phyloP scores from a whole-genome alignment of 2,797 vertebrate species.

The Chrysocyon brachyurus region DNA sequence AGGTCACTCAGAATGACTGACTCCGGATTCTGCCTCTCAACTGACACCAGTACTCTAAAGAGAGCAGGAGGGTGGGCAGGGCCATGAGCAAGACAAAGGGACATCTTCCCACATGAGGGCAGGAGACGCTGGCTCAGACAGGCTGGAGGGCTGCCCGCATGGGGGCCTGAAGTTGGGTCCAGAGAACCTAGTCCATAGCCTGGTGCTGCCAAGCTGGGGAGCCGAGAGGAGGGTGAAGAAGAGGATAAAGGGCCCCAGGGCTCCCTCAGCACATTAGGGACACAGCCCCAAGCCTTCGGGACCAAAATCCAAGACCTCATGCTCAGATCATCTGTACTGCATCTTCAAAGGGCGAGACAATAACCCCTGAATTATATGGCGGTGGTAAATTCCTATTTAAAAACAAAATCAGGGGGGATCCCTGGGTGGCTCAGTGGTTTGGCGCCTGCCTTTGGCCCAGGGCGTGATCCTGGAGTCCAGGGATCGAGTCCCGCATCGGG shows the following conservation, averaged over 20 bases:
- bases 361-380: neutral
- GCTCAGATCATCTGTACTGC: neutral
- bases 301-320: neutral
- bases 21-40: no score
- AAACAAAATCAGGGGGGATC: neutral
- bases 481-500: neutral
- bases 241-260: fast-evolving
- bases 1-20: fast-evolving
- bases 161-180: neutral
- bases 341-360: neutral
- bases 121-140: fast-evolving
- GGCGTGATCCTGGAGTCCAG: neutral
- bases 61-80: neutral
- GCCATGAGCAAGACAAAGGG: neutral
- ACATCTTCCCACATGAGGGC: neutral
- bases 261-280: fast-evolving
- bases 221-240: neutral
- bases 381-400: neutral
- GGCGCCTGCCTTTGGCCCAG: neutral
- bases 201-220: neutral
- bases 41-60: fast-evolving
- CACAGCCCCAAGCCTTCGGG: neutral
- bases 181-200: neutral
- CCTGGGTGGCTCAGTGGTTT: neutral
- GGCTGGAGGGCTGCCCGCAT: neutral